A percentile compares a stretch with the other conserved stretches of the same genome.
These are phyloP conservation scores for Leptocoma aspasia DNA, from an alignment of 2,113 vertebrate species.

Conservation along the genomic window DNA sequence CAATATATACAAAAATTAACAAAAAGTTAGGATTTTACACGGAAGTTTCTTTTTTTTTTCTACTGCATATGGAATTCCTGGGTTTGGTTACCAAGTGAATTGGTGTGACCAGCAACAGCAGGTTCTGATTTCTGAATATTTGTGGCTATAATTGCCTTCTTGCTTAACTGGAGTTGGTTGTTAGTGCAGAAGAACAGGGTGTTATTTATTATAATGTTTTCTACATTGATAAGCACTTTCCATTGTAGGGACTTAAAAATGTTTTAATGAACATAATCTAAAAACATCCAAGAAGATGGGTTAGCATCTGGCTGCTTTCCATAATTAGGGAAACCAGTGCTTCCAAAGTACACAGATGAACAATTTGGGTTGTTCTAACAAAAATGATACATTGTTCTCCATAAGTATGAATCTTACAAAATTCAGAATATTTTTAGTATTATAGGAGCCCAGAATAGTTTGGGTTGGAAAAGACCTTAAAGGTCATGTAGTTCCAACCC, in stretches of 20 bases:
- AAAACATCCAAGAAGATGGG: background rate
- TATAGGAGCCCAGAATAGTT: background rate
- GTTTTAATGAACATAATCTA: background rate
- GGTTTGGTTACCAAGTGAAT: background rate
- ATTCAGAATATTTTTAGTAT: background rate
- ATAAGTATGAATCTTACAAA: background rate
- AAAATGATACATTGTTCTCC: background rate
- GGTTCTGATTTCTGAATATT: background rate
- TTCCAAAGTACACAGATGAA: background rate
- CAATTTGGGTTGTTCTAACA: background rate
- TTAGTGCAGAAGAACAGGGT: background rate
- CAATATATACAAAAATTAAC: background rate
- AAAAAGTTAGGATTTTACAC: background rate
- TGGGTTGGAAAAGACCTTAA: background rate
- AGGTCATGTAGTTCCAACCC: background rate
- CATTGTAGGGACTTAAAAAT: background rate
- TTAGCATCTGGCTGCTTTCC: background rate
- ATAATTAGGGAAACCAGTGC: accelerated
- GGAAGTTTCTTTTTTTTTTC: background rate
- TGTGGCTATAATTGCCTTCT: background rate
- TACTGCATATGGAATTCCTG: background rate
- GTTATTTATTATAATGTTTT: background rate
- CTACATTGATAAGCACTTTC: background rate
- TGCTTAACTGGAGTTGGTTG: background rate
- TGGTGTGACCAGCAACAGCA: background rate